Percentiles rank a stretch among this genome's conserved stretches.
phyloP scores from a whole-genome alignment of 2,888 invertebrate species.

The Cryptophagus acutangulus region DNA sequence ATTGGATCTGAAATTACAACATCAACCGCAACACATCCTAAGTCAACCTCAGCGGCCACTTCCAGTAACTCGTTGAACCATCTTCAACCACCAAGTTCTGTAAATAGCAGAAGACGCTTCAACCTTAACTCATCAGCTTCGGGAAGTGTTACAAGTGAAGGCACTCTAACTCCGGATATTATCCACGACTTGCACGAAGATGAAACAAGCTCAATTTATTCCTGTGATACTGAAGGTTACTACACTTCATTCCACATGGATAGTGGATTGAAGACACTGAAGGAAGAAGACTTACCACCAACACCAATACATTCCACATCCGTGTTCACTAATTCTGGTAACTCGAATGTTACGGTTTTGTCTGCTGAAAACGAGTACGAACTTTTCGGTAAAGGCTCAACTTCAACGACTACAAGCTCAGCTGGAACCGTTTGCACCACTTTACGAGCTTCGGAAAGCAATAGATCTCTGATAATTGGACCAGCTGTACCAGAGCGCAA shows the following conservation, averaged over 20 bases:
- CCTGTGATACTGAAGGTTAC: conserved; percentile 95
- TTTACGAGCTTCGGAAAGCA: conserved; percentile 64
- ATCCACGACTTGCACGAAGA: conserved; percentile 77
- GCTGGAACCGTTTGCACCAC: conserved; percentile 87
- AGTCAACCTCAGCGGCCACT: conserved; percentile 63
- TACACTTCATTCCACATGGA: conserved; percentile 97
- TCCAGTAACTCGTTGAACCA: conserved; percentile 68
- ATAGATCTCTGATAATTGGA: conserved; percentile 58
- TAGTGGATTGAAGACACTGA: conserved; percentile 81
- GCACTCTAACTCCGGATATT: conserved; percentile 77
- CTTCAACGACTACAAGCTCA: conserved; percentile 85
- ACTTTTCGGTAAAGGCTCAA: conserved; percentile 85
- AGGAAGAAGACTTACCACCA: conserved; percentile 69
- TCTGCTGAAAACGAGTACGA: conserved; percentile 86
- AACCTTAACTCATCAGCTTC: conserved; percentile 72
- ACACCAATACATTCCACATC: conserved; percentile 69
- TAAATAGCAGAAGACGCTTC: conserved; percentile 59
- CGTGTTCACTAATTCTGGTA: conserved; percentile 61
- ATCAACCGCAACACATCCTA: conserved; percentile 64
- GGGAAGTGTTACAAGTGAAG: conserved; percentile 79
- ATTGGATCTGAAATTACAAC: conserved; percentile 78
- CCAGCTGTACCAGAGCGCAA: conserved; percentile 80
- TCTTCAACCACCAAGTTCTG: conserved; percentile 61
- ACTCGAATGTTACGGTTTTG: conserved; percentile 64
- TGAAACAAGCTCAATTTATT: conserved; percentile 87